phyloP scores from a whole-genome alignment of 2,797 vertebrate genomes.

The Cygnus olor region DNA sequence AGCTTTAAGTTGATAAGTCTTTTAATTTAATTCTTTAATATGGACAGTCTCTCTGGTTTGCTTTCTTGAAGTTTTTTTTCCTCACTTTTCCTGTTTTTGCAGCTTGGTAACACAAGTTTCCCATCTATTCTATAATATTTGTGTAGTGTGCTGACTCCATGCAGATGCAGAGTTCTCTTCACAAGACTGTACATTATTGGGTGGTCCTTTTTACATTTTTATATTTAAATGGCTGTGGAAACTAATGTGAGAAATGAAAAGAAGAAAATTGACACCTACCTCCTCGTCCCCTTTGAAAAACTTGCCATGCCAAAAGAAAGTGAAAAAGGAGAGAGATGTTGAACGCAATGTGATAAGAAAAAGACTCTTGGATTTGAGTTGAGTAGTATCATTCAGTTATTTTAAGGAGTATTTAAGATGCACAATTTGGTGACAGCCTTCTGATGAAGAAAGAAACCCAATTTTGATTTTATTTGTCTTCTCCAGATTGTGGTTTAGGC shows the following conservation, averaged over 20 bases:
- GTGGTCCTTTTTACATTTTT: background rate
- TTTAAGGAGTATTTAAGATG: no score
- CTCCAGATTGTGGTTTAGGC: background rate
- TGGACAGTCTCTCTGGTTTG: background rate
- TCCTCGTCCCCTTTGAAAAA: background rate
- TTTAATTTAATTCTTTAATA: constrained; percentile 39
- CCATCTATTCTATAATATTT: background rate
- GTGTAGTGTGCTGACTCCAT: background rate
- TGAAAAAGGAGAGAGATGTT: background rate
- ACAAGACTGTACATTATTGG: background rate
- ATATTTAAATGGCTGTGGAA: background rate
- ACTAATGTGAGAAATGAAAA: background rate
- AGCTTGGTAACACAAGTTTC: background rate
- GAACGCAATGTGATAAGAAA: background rate
- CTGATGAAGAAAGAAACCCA: background rate
- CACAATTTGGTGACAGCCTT: background rate
- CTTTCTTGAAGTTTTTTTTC: constrained; percentile 2
- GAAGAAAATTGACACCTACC: background rate
- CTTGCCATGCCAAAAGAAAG: background rate
- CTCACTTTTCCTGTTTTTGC: background rate
- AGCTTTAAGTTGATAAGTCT: constrained; percentile 35
- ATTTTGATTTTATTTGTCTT: background rate
- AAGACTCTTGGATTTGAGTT: background rate
- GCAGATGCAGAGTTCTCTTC: background rate
- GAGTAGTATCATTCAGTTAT: no score